Percentiles rank a stretch among this genome's conserved stretches.
Conservation (phyloP, 2,113 vertebrate genomes). For the Melanerpes formicivorus region DNA sequence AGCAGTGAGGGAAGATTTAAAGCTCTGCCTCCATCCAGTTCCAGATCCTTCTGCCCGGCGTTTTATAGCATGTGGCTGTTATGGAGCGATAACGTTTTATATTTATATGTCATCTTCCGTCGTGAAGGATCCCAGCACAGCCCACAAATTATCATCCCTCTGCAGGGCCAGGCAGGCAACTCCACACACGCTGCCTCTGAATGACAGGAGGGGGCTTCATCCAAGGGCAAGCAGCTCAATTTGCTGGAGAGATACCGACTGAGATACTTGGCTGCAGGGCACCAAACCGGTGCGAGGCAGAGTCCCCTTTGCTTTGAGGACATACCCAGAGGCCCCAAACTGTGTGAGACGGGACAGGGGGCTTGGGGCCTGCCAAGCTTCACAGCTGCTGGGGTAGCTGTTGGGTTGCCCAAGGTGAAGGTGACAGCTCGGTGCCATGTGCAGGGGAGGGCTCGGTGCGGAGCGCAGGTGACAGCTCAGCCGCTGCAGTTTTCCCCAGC, state of each 20-base stretch:
- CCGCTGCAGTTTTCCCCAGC: constrained; percentile 41
- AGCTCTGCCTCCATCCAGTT: constrained; percentile 38
- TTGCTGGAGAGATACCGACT: rapidly evolving
- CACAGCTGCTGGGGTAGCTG: neutral
- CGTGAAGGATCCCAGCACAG: constrained; percentile 43
- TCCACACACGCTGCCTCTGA: rapidly evolving
- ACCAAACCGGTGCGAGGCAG: neutral
- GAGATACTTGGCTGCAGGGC: neutral
- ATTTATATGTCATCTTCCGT: constrained; percentile 67
- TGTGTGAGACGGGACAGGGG: neutral
- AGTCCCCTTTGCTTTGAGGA: neutral
- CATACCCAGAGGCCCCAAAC: neutral
- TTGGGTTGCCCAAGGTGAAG: rapidly evolving
- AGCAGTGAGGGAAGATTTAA: constrained; percentile 59
- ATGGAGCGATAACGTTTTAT: constrained; percentile 70
- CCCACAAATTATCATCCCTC: constrained; percentile 39
- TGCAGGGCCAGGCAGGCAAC: constrained; percentile 32
- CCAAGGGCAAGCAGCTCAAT: neutral
- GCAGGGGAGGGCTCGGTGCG: neutral
- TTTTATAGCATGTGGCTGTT: constrained; percentile 73
- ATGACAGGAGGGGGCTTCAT: neutral
- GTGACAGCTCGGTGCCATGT: neutral
- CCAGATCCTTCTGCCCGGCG: constrained; percentile 62
- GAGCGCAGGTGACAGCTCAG: neutral
- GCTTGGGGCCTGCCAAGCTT: neutral